These are phyloP conservation scores for Halictus quadricinctus DNA, from an alignment of 2,888 invertebrate genomes.

Conservation along the genomic window DNA sequence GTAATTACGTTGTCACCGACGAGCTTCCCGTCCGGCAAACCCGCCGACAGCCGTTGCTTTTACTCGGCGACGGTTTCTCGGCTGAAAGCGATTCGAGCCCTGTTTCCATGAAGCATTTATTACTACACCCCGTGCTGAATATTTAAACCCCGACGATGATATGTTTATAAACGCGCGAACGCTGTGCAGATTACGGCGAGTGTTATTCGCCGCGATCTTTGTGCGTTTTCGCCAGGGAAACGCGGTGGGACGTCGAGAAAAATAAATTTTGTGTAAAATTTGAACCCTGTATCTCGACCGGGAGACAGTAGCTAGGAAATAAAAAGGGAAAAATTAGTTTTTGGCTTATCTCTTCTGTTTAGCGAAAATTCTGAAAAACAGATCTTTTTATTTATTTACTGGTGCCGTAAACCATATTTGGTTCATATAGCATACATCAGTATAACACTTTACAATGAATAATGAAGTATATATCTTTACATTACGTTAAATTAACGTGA, in stretches of 20 bases:
- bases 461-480: too few relatives aligned
- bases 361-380: too few relatives aligned
- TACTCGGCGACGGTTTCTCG: neutral
- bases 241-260: neutral
- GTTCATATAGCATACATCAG: too few relatives aligned
- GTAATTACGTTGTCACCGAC: constrained; percentile 14
- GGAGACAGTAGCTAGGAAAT: too few relatives aligned
- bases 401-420: too few relatives aligned
- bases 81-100: neutral
- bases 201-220: neutral
- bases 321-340: too few relatives aligned
- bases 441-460: too few relatives aligned
- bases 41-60: neutral
- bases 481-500: too few relatives aligned
- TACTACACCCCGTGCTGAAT: neutral
- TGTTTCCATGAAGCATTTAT: constrained; percentile 4
- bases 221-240: neutral
- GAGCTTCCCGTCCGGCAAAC: neutral
- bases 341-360: too few relatives aligned
- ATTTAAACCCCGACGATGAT: neutral
- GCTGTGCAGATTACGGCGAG: neutral
- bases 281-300: neutral
- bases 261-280: neutral
- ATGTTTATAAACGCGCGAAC: constrained; percentile 3
- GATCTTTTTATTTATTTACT: too few relatives aligned